Evolutionary conservation across 2,888 invertebrate genomes (phyloP).

Genomic region (Nemoura dubitans): DNA sequence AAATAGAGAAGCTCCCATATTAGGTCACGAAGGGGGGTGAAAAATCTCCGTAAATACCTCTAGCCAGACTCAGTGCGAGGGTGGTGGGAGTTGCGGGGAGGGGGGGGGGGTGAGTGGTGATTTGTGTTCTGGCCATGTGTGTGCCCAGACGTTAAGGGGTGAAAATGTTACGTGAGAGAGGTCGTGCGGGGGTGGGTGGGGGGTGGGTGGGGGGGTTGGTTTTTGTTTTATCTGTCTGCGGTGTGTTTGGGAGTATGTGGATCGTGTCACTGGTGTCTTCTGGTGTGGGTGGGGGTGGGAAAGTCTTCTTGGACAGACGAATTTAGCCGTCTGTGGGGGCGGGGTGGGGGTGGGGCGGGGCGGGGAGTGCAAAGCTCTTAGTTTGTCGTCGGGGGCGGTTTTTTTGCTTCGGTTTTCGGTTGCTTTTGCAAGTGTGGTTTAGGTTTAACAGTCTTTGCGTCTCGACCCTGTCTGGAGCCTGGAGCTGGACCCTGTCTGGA

Average conservation of each 20-base stretch:
- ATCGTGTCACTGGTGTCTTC: background rate
- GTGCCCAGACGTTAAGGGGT: slow-evolving; percentile 39
- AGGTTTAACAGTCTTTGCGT: background rate
- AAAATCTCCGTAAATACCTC: slow-evolving; percentile 37
- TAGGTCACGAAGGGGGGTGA: slow-evolving; percentile 24
- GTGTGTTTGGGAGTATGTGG: slow-evolving; percentile 21
- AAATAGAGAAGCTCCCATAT: slow-evolving; percentile 24
- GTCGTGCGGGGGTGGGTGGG: background rate
- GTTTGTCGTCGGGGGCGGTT: background rate
- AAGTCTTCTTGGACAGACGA: slow-evolving; percentile 24
- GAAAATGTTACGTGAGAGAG: slow-evolving; percentile 20
- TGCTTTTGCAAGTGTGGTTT: background rate
- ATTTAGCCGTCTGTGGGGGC: background rate
- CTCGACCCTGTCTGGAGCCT: background rate
- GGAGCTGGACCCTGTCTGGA: background rate
- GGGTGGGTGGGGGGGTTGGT: background rate
- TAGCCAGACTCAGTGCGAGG: background rate
- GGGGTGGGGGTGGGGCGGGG: too few relatives aligned
- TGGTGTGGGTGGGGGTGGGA: slow-evolving; percentile 23
- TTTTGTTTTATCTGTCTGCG: slow-evolving; percentile 38
- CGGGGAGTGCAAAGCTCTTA: background rate
- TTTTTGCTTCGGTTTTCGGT: background rate
- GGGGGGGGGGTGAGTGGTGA: slow-evolving; percentile 19
- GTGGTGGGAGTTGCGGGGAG: background rate
- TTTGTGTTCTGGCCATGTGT: slow-evolving; percentile 40